phyloP scores from a whole-genome alignment of 2,888 invertebrate species.

The Pterostichus niger region DNA sequence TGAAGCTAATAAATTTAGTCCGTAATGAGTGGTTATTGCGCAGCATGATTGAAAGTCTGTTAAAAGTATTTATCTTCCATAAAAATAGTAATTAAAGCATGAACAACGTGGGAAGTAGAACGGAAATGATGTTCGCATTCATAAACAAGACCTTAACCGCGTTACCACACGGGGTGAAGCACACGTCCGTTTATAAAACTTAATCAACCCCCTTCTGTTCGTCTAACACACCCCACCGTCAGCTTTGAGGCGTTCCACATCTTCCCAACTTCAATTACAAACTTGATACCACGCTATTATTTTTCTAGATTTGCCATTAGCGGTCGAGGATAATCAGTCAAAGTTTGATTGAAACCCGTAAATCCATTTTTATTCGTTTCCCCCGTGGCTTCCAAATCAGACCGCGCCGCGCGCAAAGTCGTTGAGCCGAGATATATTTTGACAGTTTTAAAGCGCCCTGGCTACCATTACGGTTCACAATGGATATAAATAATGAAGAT shows the following conservation, averaged over 20 bases:
- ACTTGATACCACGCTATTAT: conserved; percentile 23
- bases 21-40: too few species aligned
- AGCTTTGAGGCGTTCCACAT: neutral
- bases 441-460: conserved; percentile 52
- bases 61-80: too few species aligned
- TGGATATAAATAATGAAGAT: conserved; percentile 61
- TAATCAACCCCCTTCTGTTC: conserved; percentile 33
- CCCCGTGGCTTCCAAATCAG: conserved; percentile 26
- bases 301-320: conserved; percentile 33
- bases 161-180: conserved; percentile 1
- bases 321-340: conserved; percentile 23
- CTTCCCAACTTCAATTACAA: conserved; percentile 45
- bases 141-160: conserved; percentile 26
- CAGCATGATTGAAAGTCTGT: too few species aligned
- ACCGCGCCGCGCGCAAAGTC: neutral
- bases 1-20: too few species aligned
- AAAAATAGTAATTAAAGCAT: conserved; percentile 1
- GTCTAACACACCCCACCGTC: neutral
- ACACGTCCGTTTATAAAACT: conserved; percentile 36
- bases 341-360: conserved; percentile 49
- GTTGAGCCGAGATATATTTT: conserved; percentile 52
- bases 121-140: conserved; percentile 6
- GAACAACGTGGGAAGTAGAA: conserved; percentile 7
- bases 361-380: conserved; percentile 31
- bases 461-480: conserved; percentile 47